These are phyloP conservation scores for Ceratosolen solmsi DNA, from an alignment of 1,140 invertebrate species.

Conservation along the genomic window DNA sequence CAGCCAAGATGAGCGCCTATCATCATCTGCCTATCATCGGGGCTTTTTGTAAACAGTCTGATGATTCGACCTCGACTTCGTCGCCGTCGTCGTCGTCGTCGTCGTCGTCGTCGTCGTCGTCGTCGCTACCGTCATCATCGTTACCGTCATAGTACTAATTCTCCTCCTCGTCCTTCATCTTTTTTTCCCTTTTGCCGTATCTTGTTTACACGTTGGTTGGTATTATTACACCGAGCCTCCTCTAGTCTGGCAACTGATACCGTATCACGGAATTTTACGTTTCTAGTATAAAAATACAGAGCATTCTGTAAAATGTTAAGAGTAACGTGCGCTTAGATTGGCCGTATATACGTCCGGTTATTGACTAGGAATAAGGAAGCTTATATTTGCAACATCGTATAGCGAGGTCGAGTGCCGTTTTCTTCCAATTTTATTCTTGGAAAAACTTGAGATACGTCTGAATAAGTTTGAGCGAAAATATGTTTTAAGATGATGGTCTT, in stretches of 20 bases:
- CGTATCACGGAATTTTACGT: not conserved
- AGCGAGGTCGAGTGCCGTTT: not conserved
- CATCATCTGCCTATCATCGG: not conserved
- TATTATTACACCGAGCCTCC: not conserved
- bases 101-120: too few relatives aligned
- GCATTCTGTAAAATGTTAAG: not conserved
- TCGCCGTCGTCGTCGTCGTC: too few relatives aligned
- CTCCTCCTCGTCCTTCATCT: not conserved
- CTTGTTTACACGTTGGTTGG: too few relatives aligned
- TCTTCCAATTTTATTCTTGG: not conserved
- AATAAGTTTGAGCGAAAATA: too few relatives aligned
- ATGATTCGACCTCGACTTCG: constrained; percentile 13
- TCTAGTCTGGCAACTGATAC: too few relatives aligned
- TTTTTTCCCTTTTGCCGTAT: not conserved
- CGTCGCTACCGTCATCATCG: too few relatives aligned
- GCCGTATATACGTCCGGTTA: not conserved
- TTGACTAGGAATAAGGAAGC: not conserved
- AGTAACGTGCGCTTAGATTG: not conserved
- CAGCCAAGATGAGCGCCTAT: not conserved
- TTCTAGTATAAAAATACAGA: not conserved
- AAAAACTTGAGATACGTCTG: not conserved
- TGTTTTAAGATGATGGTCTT: too few relatives aligned
- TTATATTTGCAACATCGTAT: not conserved
- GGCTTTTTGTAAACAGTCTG: constrained; percentile 25
- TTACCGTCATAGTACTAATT: too few relatives aligned